Evolutionary conservation across 2,113 vertebrate genomes (phyloP).

Genomic region (Gopherus flavomarginatus): DNA sequence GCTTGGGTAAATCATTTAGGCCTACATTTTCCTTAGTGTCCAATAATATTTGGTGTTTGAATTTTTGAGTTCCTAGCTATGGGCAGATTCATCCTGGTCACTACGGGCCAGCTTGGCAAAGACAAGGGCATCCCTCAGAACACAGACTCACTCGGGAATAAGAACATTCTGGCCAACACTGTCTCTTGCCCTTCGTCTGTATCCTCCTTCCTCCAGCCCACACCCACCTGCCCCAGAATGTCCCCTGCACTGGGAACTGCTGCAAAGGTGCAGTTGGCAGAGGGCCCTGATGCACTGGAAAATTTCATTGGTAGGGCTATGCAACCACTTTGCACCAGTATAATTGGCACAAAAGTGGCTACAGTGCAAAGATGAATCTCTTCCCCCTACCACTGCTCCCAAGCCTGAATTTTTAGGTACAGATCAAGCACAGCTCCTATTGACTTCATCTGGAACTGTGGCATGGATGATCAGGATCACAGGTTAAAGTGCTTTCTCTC

Average conservation of each 20-base stretch:
- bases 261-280: neutral
- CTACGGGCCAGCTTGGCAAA: neutral
- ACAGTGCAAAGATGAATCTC: neutral
- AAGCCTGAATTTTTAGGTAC: neutral
- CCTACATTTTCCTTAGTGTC: fast-evolving
- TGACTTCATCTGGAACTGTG: neutral
- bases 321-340: neutral
- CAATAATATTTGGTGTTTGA: neutral
- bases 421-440: neutral
- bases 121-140: neutral
- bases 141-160: neutral
- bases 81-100: neutral
- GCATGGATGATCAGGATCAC: neutral
- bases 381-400: neutral
- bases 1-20: neutral
- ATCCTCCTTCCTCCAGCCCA: neutral
- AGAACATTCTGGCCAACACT: neutral
- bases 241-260: neutral
- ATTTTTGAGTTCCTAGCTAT: neutral
- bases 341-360: neutral
- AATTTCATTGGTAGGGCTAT: neutral
- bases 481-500: neutral
- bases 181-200: neutral
- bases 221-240: neutral
- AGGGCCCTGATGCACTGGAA: neutral